phyloP scores from a whole-genome alignment of 2,797 vertebrate genomes.

The Cryptoblepharus egeriae region DNA sequence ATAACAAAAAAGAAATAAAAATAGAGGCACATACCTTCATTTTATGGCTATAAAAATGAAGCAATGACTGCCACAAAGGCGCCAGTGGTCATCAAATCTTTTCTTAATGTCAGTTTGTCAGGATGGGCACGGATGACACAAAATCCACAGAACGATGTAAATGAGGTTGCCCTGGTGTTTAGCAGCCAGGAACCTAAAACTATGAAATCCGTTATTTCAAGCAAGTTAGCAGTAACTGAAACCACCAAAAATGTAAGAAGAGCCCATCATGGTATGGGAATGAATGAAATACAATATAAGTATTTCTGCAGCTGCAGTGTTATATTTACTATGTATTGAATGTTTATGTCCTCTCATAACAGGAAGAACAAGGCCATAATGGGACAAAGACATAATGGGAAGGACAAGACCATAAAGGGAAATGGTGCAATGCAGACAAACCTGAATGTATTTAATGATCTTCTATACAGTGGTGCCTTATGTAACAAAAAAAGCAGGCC shows the following conservation, averaged over 20 bases:
- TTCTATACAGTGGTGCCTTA: too few relatives aligned
- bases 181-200: neutral
- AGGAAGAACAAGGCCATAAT: neutral
- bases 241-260: neutral
- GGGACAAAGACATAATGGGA: neutral
- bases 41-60: neutral
- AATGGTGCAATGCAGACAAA: neutral
- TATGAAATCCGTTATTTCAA: neutral
- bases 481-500: too few relatives aligned
- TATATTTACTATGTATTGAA: neutral
- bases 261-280: too few relatives aligned
- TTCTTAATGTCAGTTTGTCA: neutral
- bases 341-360: neutral
- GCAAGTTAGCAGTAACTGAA: neutral
- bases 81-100: neutral
- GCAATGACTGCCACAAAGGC: neutral
- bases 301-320: too few relatives aligned
- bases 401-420: neutral
- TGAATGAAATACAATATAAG: too few relatives aligned
- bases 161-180: neutral
- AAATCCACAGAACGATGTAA: neutral
- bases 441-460: neutral
- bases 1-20: neutral
- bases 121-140: too few relatives aligned
- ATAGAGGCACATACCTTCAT: neutral